phyloP scores from a whole-genome alignment of 2,888 invertebrate genomes.

The Euplagia quadripunctaria region DNA sequence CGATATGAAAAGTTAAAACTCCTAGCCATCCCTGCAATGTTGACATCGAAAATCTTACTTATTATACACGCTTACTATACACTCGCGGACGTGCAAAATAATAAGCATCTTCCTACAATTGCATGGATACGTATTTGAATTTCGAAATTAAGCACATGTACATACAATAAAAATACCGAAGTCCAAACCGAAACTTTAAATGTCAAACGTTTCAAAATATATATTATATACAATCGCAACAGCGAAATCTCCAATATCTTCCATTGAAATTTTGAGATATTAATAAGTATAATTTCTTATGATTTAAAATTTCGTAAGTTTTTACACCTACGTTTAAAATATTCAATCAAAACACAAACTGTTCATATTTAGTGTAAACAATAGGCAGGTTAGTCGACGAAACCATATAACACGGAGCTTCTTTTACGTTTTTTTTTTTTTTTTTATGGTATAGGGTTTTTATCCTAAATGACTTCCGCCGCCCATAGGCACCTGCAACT shows the following conservation, averaged over 20 bases:
- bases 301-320: not conserved
- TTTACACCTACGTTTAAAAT: not conserved
- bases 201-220: not conserved
- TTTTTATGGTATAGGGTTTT: no score
- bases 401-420: no score
- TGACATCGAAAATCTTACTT: no score
- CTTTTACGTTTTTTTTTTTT: no score
- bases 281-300: not conserved
- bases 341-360: no score
- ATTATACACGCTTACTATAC: no score
- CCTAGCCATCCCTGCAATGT: not conserved
- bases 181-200: not conserved
- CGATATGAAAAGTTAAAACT: not conserved
- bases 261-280: not conserved
- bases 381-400: no score
- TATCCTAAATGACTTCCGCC: no score
- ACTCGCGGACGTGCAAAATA: not conserved
- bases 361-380: no score
- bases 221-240: not conserved
- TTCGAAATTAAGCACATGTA: not conserved
- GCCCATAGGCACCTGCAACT: no score
- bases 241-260: not conserved
- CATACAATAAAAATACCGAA: not conserved
- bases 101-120: not conserved
- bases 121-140: not conserved